Evolutionary conservation across 1,140 invertebrate species (phyloP), one percentile per base, ranked within the genome.

Genomic region (Penaeus chinensis): DNA sequence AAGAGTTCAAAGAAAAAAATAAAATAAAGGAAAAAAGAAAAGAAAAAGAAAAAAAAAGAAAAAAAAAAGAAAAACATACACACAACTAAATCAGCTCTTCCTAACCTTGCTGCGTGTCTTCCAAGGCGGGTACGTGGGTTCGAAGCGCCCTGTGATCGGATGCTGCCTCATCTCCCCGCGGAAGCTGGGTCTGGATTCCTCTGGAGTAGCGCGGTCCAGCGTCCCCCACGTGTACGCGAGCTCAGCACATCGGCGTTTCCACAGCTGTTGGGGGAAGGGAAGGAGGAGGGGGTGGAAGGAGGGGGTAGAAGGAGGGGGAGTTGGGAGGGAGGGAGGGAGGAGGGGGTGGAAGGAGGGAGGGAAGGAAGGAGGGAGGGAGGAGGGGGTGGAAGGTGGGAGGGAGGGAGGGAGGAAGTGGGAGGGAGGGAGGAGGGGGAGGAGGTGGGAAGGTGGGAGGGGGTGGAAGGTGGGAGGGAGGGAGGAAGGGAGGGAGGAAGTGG

Each of bases 191-290:
- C 96, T 92, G 0, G 96, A 95, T 91, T 96, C 95, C 90, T 95
- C 95, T 86, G 96, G 91, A 90, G 94, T 95, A 60, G 93, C 91
- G 80, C 95, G 95, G 80, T 95, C 95, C 66, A 96, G 94, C 11
- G 96, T 97, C 32, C 96, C 96, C 96, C 96, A 97, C 85, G 94
- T 92, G 92, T 95, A 97, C 0, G 96, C 95, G 81, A 95, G 92
- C 90, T 95, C 95, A 63, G 95, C 95, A 90, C 95, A 95, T 88
- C 94, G 94, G 88, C 96, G 93, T 91, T 96, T 96, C 96, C 96
- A 97, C 78, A 95, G 91, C 93, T 96, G 91, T 37, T 92, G 60
- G 16, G 32, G 20, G 63, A 66, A 22, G 42, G 76, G 18, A 87
- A 1, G 16, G 42, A 8, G 47, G 20, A 54, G 54, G 13, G 42